A percentile compares a stretch with the other conserved stretches of the same genome.
Conservation (phyloP, 2,888 invertebrate genomes). For the Plusia festucae region DNA sequence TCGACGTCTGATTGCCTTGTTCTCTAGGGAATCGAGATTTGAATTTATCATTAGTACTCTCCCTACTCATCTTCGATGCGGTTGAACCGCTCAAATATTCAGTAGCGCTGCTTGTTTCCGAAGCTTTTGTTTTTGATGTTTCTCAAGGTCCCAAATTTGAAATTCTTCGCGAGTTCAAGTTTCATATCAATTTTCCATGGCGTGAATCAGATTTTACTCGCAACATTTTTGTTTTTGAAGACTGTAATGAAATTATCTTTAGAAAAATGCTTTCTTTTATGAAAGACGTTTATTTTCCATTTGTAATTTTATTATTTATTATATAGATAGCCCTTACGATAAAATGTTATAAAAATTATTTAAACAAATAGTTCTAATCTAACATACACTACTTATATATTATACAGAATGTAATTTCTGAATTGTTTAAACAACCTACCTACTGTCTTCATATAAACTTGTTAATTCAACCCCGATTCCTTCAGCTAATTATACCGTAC, state of each 20-base stretch:
- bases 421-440: background rate
- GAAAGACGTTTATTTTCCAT: constrained; percentile 10
- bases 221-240: constrained; percentile 41
- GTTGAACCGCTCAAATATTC: constrained; percentile 80
- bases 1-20: constrained; percentile 84
- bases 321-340: no score
- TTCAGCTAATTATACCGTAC: background rate
- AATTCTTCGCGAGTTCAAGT: constrained; percentile 52
- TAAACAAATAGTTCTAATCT: no score
- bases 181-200: constrained; percentile 51
- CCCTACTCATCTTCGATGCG: constrained; percentile 71
- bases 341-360: no score
- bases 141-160: constrained; percentile 52
- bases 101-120: constrained; percentile 71
- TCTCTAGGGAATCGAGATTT: constrained; percentile 80
- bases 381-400: no score
- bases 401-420: background rate
- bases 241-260: constrained; percentile 49
- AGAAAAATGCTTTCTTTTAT: background rate
- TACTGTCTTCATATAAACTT: background rate
- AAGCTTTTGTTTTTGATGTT: constrained; percentile 70
- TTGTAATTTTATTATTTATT: no score
- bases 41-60: constrained; percentile 85
- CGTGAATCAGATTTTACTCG: constrained; percentile 42
- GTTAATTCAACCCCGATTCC: background rate